Conservation (phyloP, 2,113 vertebrate genomes). For the Forbesichthys agassizii region DNA sequence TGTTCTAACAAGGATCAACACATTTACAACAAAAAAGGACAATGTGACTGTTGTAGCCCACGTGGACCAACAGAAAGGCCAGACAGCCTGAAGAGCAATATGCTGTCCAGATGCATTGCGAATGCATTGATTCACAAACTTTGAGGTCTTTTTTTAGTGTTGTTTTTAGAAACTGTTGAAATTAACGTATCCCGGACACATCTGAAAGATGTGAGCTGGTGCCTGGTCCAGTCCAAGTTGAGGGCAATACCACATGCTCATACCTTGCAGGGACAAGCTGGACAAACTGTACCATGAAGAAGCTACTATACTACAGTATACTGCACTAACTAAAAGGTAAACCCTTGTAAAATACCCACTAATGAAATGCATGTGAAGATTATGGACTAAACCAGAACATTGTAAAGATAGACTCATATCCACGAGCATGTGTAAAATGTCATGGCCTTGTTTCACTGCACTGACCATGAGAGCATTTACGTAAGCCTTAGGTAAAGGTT, state of each 20-base stretch:
- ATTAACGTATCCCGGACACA: background rate
- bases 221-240: conserved; percentile 28
- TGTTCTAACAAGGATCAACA: background rate
- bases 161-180: conserved; percentile 4
- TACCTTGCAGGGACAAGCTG: conserved; percentile 15
- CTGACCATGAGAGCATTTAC: too few relatives aligned
- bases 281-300: background rate
- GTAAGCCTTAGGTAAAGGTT: too few relatives aligned
- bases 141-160: conserved; percentile 1
- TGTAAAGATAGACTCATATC: too few relatives aligned
- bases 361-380: too few relatives aligned
- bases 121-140: conserved; percentile 3
- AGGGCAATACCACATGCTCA: conserved; percentile 28
- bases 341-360: too few relatives aligned
- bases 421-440: too few relatives aligned
- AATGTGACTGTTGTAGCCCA: conserved; percentile 4
- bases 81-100: conserved; percentile 3
- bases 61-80: background rate
- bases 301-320: too few relatives aligned
- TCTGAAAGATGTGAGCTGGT: background rate
- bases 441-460: too few relatives aligned
- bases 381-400: too few relatives aligned
- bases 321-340: too few relatives aligned
- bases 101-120: conserved; percentile 1
- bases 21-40: conserved; percentile 3